Conservation (phyloP, 2,888 invertebrate species). For the Pharmacophagus antenor region DNA sequence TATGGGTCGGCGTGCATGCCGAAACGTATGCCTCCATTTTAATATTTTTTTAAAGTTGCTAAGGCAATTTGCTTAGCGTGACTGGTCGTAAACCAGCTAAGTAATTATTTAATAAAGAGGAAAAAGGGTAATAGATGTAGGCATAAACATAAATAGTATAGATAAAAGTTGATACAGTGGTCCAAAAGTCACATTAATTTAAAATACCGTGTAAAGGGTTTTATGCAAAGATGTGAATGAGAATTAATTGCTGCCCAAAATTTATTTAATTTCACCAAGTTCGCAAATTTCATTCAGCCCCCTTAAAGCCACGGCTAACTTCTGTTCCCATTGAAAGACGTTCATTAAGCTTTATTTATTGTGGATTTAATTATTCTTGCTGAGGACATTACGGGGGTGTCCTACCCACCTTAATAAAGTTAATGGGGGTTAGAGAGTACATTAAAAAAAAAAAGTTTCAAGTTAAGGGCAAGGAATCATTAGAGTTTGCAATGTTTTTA, state of each 20-base stretch:
- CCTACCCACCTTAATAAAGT: slow-evolving; percentile 19
- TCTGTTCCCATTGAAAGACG: slow-evolving; percentile 30
- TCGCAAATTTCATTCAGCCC: slow-evolving; percentile 28
- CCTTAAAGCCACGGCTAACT: slow-evolving; percentile 30
- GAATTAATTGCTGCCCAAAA: slow-evolving; percentile 27
- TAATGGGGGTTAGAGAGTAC: slow-evolving; percentile 10
- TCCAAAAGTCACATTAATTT: background rate
- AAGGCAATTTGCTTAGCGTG: too few relatives aligned
- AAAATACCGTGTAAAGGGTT: slow-evolving; percentile 17
- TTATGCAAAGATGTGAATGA: slow-evolving; percentile 24
- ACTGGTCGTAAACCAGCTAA: too few relatives aligned
- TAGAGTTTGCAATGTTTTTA: background rate
- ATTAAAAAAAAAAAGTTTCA: slow-evolving; percentile 2
- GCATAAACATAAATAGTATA: background rate
- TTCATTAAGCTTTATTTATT: slow-evolving; percentile 31
- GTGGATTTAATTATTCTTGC: slow-evolving; percentile 29
- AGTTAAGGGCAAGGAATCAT: background rate
- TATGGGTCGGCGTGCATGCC: too few relatives aligned
- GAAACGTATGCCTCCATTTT: too few relatives aligned
- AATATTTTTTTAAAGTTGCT: too few relatives aligned
- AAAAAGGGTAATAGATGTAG: background rate
- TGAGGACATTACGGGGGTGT: slow-evolving; percentile 18
- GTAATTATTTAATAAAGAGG: too few relatives aligned
- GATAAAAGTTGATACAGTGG: background rate
- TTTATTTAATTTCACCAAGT: slow-evolving; percentile 30